Conservation (phyloP, 2,797 vertebrate genomes). For the Acomys russatus region DNA sequence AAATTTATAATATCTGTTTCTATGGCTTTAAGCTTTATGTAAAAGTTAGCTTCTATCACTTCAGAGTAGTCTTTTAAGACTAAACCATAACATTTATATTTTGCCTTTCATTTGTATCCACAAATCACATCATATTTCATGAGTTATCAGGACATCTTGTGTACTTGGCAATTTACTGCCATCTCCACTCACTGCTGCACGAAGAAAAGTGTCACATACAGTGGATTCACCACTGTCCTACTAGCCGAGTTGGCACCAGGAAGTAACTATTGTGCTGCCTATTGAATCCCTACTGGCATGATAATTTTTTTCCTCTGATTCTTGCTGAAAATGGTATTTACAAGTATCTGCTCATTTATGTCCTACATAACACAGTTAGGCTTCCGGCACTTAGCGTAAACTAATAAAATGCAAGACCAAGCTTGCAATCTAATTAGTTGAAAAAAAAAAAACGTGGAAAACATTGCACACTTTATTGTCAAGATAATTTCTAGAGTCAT, state of each 20-base stretch:
- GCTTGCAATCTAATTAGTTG: constrained; percentile 87
- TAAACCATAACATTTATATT: not conserved
- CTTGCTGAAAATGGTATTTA: constrained; percentile 68
- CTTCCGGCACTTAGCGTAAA: constrained; percentile 83
- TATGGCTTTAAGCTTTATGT: constrained; percentile 42
- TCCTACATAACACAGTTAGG: constrained; percentile 78
- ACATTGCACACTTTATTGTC: constrained; percentile 89
- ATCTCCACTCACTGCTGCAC: not conserved
- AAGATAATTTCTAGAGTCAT: constrained; percentile 88
- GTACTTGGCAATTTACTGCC: not conserved
- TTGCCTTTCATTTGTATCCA: constrained; percentile 29
- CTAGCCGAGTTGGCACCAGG: not conserved
- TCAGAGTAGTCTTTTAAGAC: not conserved
- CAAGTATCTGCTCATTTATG: constrained; percentile 72
- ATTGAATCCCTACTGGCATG: constrained; percentile 19
- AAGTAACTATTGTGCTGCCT: constrained; percentile 50
- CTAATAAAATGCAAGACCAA: constrained; percentile 83
- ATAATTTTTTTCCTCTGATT: constrained; percentile 54
- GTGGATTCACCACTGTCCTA: not conserved
- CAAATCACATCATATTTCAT: not conserved
- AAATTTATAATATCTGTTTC: not conserved
- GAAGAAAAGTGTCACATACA: not conserved
- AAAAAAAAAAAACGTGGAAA: constrained; percentile 88
- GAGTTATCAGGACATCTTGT: not conserved
- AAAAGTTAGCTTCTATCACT: constrained; percentile 9